Evolutionary conservation across 2,888 invertebrate species (phyloP).

Genomic region (Chesias legatella): DNA sequence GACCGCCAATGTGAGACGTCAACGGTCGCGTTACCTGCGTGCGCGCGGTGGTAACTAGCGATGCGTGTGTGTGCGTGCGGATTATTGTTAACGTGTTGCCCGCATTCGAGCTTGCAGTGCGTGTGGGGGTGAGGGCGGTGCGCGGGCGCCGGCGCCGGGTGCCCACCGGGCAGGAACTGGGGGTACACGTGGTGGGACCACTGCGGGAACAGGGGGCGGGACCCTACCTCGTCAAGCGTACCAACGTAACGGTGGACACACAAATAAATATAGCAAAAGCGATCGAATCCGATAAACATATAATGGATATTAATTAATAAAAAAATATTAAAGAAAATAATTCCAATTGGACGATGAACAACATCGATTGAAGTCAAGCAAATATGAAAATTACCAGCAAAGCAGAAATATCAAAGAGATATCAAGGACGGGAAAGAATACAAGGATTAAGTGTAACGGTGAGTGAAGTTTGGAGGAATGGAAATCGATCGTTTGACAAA

Average conservation of each 20-base stretch:
- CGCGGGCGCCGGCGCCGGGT: too few species aligned
- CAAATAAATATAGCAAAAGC: background rate
- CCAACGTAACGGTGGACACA: background rate
- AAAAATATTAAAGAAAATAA: conserved; percentile 4
- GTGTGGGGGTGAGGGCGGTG: conserved; percentile 77
- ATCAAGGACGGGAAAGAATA: conserved; percentile 2
- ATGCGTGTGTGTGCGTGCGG: conserved; percentile 76
- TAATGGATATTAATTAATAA: conserved; percentile 4
- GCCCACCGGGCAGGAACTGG: conserved; percentile 95
- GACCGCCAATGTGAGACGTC: conserved; percentile 44
- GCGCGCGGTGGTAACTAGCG: conserved; percentile 78
- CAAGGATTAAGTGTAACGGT: conserved; percentile 13
- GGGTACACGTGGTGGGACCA: conserved; percentile 97
- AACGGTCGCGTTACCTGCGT: conserved; percentile 74
- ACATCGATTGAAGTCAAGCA: background rate
- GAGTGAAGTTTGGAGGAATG: conserved; percentile 14
- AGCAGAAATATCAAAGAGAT: background rate
- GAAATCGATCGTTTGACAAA: conserved; percentile 28
- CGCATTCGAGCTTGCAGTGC: conserved; percentile 79
- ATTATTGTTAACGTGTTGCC: conserved; percentile 73
- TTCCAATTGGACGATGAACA: conserved; percentile 3
- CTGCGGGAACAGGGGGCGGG: conserved; percentile 94
- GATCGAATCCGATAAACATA: background rate
- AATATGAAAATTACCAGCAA: conserved; percentile 1
- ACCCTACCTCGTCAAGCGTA: conserved; percentile 53